Evolutionary conservation across 92 coral and sea anemone genomes (phyloP).

Genomic region (Isaurus tuberculatus): DNA sequence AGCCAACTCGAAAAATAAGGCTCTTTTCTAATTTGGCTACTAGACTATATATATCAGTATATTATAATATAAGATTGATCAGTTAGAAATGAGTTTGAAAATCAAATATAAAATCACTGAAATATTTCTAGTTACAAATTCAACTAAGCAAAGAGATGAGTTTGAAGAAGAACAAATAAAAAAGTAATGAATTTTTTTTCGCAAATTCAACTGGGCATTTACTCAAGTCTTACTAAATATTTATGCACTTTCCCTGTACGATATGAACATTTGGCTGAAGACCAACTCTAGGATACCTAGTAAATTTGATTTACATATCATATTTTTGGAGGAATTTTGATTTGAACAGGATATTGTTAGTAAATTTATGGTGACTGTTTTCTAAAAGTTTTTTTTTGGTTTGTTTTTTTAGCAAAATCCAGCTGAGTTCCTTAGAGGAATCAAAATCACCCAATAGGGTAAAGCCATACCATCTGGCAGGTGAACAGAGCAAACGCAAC

Average conservation of each 20-base stretch:
- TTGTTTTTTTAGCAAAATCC: constrained; percentile 15
- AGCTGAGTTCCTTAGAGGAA: not conserved
- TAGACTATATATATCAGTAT: too few species aligned
- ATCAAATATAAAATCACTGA: not conserved
- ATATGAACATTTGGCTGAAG: constrained; percentile 7
- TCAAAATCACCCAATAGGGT: constrained; percentile 7
- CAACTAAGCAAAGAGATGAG: constrained; percentile 7
- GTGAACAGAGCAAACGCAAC: constrained; percentile 12
- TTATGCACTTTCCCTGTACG: constrained; percentile 11
- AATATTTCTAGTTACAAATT: not conserved
- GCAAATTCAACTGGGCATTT: not conserved
- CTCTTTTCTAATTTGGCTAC: not conserved
- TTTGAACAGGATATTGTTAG: not conserved
- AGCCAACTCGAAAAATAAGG: too few species aligned
- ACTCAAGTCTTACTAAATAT: not conserved
- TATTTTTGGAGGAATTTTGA: not conserved
- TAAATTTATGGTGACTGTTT: constrained; percentile 5
- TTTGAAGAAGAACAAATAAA: constrained; percentile 1
- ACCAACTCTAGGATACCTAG: constrained; percentile 11
- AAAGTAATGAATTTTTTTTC: not conserved
- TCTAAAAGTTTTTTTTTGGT: not conserved
- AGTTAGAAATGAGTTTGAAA: too few species aligned
- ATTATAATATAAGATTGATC: too few species aligned
- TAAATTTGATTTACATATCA: constrained; percentile 1
- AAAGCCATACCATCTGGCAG: constrained; percentile 16